Evolutionary conservation across 2,888 invertebrate species (phyloP), one percentile per base, ranked within the genome.

Genomic region (Carterocephalus palaemon): DNA sequence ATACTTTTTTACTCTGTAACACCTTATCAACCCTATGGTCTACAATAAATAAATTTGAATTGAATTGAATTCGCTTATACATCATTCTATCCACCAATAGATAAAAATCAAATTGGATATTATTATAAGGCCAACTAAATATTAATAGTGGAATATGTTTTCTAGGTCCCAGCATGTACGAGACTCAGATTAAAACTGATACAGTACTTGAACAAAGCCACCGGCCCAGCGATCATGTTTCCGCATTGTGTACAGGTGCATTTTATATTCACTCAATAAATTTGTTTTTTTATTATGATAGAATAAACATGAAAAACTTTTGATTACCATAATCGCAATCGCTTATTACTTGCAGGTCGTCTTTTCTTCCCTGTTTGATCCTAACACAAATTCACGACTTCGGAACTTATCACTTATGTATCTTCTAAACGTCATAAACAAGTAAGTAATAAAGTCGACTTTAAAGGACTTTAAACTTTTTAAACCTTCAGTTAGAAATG

Each of bases 351-450:
- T 54, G 0, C 75, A 91, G 93, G 90, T 95, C 23, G 92, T 96
- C 39, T 97, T 96, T 75, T 95, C 96, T 58, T 93, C 95, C 2
- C 80, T 97, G 6, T 96, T 94, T 73, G 96, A 95, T 16, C 89
- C 89, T 2, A 93, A 93, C 59, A 95, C 95, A 0, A 96, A 96
- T 76, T 88, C 92, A 0, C 92, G 95, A 57, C 89, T 97, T 47
- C 94, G 95, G 59, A 91, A 91, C 3, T 85, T 94, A 74, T 93
- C 95, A 0, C 82, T 97, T 7, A 93, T 93, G 72, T 96, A 95
- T 76, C 90, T 95, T 6, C 89, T 92, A 46, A 93, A 94, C 61
- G 90, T 96, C 32, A 92, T 96, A 31, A 90, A 92, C 69, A 91
- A 92, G 95, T 95, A 82, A 89, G 92, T 88, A 12, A 17, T n/a